A percentile compares a stretch with the other conserved stretches of the same genome.
Evolutionary conservation across 2,113 vertebrate genomes (phyloP).

Genomic region (Leptobrachium leishanense): DNA sequence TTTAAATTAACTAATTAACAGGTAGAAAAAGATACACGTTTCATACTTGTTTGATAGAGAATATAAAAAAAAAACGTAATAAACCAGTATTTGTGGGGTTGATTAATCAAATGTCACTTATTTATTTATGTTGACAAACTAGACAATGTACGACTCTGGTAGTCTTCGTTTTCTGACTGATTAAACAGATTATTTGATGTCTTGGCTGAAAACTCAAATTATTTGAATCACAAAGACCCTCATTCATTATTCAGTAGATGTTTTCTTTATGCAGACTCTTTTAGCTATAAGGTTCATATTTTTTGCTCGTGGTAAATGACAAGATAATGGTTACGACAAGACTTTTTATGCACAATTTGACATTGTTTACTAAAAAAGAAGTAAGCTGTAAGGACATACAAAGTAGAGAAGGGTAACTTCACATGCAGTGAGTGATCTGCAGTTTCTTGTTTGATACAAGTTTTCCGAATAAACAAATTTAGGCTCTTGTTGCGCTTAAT

Average conservation of each 20-base stretch:
- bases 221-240: conserved; percentile 61
- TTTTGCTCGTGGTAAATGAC: conserved; percentile 4
- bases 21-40: no score
- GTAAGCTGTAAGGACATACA: neutral
- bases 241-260: conserved; percentile 66
- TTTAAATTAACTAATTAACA: no score
- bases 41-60: no score
- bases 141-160: conserved; percentile 60
- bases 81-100: neutral
- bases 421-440: neutral
- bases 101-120: neutral
- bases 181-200: conserved; percentile 77
- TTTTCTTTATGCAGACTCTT: conserved; percentile 60
- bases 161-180: conserved; percentile 75
- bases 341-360: conserved; percentile 5
- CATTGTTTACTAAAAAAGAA: conserved; percentile 2
- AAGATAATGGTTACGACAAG: neutral
- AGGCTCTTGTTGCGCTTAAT: no score
- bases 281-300: conserved; percentile 58
- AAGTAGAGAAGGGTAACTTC: neutral
- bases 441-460: no score
- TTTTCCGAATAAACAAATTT: no score
- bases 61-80: no score
- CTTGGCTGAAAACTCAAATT: conserved; percentile 69
- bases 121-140: conserved; percentile 53